Percentiles rank a stretch among this genome's conserved stretches.
Conservation (phyloP, 2,113 vertebrate genomes). For the Hippopotamus amphibius region DNA sequence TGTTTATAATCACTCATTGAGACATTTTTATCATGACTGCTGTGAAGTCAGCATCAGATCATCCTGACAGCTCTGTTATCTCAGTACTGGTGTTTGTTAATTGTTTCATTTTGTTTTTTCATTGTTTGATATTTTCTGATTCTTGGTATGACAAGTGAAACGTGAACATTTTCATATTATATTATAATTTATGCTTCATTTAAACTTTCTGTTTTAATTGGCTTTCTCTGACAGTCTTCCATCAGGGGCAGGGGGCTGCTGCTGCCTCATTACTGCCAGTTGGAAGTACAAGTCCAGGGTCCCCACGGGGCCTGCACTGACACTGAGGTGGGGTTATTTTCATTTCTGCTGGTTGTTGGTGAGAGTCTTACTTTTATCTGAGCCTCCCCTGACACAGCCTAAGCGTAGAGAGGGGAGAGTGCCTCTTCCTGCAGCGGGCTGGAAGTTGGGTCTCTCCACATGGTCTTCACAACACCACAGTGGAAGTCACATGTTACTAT, state of each 20-base stretch:
- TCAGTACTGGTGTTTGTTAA: neutral
- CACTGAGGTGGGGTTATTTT: neutral
- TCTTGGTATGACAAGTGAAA: neutral
- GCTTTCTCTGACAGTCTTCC: neutral
- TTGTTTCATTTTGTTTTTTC: neutral
- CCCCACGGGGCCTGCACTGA: neutral
- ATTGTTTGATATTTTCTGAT: neutral
- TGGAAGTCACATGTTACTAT: neutral
- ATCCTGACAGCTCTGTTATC: neutral
- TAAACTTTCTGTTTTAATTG: neutral
- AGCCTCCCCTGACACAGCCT: neutral
- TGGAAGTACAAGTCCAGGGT: no score
- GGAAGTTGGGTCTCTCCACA: neutral
- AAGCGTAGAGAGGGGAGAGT: neutral
- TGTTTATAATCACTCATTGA: neutral
- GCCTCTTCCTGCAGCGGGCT: fast-evolving
- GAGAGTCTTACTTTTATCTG: neutral
- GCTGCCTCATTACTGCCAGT: neutral
- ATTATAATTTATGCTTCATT: neutral
- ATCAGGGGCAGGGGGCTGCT: neutral
- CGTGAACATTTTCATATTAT: neutral
- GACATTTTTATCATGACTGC: neutral
- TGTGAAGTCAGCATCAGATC: neutral
- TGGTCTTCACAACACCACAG: neutral
- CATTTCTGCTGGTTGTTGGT: neutral